phyloP scores from a whole-genome alignment of 1,140 invertebrate genomes.

The Trialeurodes vaporariorum region DNA sequence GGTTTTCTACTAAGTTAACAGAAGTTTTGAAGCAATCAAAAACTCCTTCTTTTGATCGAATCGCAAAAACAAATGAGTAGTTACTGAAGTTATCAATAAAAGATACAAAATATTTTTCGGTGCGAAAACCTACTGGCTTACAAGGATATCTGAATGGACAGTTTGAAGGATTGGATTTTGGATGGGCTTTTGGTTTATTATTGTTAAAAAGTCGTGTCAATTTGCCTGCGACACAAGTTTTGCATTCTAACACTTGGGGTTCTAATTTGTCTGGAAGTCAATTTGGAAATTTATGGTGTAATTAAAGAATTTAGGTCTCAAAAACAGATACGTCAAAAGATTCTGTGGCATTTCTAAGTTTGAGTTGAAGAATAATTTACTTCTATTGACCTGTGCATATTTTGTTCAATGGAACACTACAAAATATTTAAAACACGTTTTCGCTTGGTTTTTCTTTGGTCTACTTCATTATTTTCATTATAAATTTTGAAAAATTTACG shows the following conservation, averaged over 20 bases:
- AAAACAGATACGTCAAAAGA: constrained; percentile 1
- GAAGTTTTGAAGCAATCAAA: constrained; percentile 11
- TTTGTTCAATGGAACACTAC: background rate
- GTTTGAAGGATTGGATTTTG: constrained; percentile 11
- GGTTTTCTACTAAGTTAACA: constrained; percentile 11
- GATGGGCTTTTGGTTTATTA: constrained; percentile 6
- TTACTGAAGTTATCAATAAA: constrained; percentile 19
- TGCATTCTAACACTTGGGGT: background rate
- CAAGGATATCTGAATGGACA: constrained; percentile 14
- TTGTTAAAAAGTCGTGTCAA: constrained; percentile 3
- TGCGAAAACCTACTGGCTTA: background rate
- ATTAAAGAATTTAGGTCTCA: constrained; percentile 2
- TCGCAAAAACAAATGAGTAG: constrained; percentile 9
- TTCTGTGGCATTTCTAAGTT: constrained; percentile 7
- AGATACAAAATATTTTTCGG: constrained; percentile 11
- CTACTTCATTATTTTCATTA: background rate
- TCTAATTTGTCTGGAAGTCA: background rate
- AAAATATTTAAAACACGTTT: background rate
- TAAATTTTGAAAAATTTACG: background rate
- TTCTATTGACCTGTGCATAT: background rate
- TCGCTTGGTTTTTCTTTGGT: background rate
- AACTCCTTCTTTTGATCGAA: constrained; percentile 14
- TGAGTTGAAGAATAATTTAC: background rate
- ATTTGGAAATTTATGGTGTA: background rate
- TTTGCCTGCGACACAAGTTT: constrained; percentile 9